Conservation (phyloP, 2,888 invertebrate species). For the Acrobasis repandana region DNA sequence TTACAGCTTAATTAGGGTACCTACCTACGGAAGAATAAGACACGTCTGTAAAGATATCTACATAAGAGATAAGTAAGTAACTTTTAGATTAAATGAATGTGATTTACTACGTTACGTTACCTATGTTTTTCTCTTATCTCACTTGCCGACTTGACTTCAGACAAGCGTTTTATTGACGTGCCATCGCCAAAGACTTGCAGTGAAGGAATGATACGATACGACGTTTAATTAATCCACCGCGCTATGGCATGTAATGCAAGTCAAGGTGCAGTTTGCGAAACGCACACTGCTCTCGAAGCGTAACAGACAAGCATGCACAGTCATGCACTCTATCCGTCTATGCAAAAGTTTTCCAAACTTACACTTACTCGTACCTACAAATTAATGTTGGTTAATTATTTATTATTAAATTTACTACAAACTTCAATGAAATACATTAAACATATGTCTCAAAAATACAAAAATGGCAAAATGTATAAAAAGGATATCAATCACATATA, state of each 20-base stretch:
- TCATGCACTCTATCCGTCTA: slow-evolving; percentile 3
- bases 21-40: no score
- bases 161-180: background rate
- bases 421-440: no score
- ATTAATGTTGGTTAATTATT: background rate
- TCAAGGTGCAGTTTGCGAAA: slow-evolving; percentile 69
- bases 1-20: no score
- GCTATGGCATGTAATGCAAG: slow-evolving; percentile 60
- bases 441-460: no score
- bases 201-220: slow-evolving; percentile 35
- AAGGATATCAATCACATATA: no score
- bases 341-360: background rate
- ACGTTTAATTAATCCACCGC: slow-evolving; percentile 41
- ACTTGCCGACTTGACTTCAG: background rate
- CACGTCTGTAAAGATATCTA: no score
- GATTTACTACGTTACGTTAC: no score
- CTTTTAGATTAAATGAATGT: no score
- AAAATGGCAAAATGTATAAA: no score
- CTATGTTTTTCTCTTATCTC: background rate
- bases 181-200: slow-evolving; percentile 32
- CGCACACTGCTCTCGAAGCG: slow-evolving; percentile 22
- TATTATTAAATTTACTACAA: no score
- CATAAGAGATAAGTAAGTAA: no score
- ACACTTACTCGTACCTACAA: background rate
- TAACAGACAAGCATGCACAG: slow-evolving; percentile 21